phyloP scores from a whole-genome alignment of 2,797 vertebrate species.

The Bradypodion pumilum region DNA sequence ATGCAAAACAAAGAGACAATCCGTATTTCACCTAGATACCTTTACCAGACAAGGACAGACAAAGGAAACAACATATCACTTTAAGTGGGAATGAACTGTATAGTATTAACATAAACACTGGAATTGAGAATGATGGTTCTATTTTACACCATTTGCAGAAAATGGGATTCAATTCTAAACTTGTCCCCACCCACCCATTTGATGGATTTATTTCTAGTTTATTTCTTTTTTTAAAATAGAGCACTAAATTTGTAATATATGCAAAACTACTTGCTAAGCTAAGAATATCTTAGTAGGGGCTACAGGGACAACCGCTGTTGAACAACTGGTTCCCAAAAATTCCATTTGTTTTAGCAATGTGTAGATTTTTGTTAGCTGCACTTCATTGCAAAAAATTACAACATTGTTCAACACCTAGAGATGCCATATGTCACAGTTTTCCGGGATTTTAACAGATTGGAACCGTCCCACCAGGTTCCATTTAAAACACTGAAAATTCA shows the following conservation, averaged over 20 bases:
- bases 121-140: not conserved
- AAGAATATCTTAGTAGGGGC: not conserved
- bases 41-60: slow-evolving; percentile 48
- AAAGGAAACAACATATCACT: slow-evolving; percentile 21
- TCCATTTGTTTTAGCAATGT: not conserved
- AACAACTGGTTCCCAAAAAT: not conserved
- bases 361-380: not conserved
- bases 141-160: not conserved
- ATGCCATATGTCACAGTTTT: no score
- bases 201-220: slow-evolving; percentile 12
- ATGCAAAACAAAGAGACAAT: slow-evolving; percentile 58
- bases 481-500: no score
- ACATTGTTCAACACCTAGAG: no score
- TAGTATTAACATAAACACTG: not conserved
- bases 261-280: not conserved
- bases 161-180: not conserved
- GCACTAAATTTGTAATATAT: not conserved
- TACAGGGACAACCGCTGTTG: not conserved
- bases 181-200: not conserved
- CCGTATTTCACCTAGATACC: slow-evolving; percentile 61
- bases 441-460: no score
- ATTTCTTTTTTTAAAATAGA: not conserved
- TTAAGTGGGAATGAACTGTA: not conserved
- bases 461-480: no score
- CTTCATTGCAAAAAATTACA: not conserved